A percentile compares a stretch with the other conserved stretches of the same genome.
Evolutionary conservation across 2,113 vertebrate species (phyloP).

Genomic region (Chelonoidis abingdonii): DNA sequence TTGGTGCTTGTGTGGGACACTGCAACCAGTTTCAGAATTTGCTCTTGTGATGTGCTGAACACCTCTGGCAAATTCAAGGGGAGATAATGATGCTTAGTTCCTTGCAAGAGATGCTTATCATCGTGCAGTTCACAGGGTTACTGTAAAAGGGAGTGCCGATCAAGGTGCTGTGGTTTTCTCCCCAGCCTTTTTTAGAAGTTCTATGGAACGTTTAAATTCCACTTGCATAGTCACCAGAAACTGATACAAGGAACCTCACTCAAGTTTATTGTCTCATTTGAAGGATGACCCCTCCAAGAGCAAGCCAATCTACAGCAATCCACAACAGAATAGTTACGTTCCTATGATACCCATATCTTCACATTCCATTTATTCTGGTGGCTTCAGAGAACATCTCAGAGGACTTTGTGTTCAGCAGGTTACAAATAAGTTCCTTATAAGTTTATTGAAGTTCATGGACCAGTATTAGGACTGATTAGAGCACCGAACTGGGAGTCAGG

Average conservation of each 20-base stretch:
- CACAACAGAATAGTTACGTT: fast-evolving
- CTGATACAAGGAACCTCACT: neutral
- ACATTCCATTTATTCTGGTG: neutral
- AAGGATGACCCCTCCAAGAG: neutral
- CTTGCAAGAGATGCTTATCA: neutral
- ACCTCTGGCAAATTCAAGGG: neutral
- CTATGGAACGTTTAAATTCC: neutral
- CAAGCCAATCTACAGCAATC: neutral
- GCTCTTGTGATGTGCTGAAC: constrained; percentile 16
- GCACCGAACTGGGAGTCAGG: neutral
- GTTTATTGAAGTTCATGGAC: neutral
- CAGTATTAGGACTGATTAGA: too few relatives aligned
- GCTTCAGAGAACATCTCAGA: neutral
- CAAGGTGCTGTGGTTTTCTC: neutral
- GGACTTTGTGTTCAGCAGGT: neutral
- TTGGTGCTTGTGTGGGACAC: neutral
- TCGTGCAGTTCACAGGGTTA: too few relatives aligned
- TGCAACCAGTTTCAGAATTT: constrained; percentile 18
- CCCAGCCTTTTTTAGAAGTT: neutral
- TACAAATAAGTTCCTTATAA: neutral
- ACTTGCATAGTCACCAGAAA: neutral
- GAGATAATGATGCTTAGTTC: neutral
- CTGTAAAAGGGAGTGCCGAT: neutral
- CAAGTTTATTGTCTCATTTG: neutral
- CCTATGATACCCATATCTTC: fast-evolving